Base-by-base conservation (phyloP, 2,113 vertebrate genomes). In the Equus przewalskii region DNA sequence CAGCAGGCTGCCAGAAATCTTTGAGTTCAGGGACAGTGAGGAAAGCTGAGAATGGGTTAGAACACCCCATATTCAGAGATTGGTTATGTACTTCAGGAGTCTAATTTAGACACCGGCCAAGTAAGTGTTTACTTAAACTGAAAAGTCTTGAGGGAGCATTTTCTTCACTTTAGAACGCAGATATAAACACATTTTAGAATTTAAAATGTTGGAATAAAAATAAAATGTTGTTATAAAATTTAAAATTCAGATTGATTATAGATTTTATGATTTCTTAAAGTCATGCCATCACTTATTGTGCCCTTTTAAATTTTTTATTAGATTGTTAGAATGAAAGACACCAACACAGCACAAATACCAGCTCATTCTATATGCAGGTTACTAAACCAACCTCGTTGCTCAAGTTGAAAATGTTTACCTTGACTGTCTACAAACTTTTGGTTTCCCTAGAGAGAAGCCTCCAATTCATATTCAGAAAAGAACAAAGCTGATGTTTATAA, bases 221-320 rank as follows among this genome's bases (percentile, higher is more conserved):
- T 87, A 36, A 93, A n/a, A 84, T 64, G 8, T n/a, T 62, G 72
- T 13, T 67, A 65, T 41, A 82, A 89, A 86, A 90, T 58, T 80
- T 92, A 75, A 85, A 94, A 67, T 95, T 97, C 51, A 80, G 6
- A 56, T 51, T 84, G 9, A 60, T 28, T 16, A 72, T 73, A 80
- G 89, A 46, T 81, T 83, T 75, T 10, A 21, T 65, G 14, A 83
- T 80, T 58, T 82, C 44, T 88, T 82, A 79, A 94, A 67, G 36
- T 18, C 49, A 89, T 11, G 3, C 4, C 26, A 86, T 56, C n/a
- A 26, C 6, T 87, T 62, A 49, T 15, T 62, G 82, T 44, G 30
- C 5, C 24, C 7, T 70, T 33, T 85, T 65, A 78, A n/a, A 83
- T 70, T 64, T 85, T 93, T 76, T 89, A 5, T 92, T 81, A 70